phyloP scores from a whole-genome alignment of 2,797 vertebrate species.

The Bryconaethiops microstoma region DNA sequence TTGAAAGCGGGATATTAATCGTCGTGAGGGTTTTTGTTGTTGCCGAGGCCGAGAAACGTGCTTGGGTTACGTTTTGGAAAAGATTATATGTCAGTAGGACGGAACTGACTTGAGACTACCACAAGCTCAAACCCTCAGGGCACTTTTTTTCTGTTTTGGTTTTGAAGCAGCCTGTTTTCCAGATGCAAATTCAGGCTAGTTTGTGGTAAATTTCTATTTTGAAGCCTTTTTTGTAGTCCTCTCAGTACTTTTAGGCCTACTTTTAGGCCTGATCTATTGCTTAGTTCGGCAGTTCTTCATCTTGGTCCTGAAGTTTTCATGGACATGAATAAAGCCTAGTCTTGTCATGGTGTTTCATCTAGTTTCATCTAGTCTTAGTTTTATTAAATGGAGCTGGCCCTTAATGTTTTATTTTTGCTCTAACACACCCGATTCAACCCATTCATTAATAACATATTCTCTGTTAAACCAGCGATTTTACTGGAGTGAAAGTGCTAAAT shows the following conservation, averaged over 20 bases:
- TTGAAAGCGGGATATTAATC: slow-evolving; percentile 36
- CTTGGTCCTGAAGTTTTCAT: background rate
- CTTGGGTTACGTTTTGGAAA: slow-evolving; percentile 11
- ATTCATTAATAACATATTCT: no score
- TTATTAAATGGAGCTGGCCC: no score
- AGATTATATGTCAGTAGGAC: slow-evolving; percentile 23
- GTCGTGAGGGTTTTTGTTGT: slow-evolving; percentile 23
- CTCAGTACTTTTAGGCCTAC: background rate
- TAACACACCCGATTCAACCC: no score
- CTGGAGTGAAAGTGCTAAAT: no score
- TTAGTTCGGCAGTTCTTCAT: background rate
- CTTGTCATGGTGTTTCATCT: no score
- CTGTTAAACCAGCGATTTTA: no score
- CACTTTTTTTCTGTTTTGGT: background rate
- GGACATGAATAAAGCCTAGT: background rate
- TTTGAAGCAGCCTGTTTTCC: slow-evolving; percentile 9
- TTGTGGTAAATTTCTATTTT: background rate
- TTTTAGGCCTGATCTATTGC: background rate
- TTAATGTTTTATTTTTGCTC: no score
- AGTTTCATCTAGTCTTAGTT: no score
- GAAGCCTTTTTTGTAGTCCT: background rate
- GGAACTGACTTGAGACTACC: background rate
- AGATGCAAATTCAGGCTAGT: background rate
- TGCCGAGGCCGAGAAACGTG: slow-evolving; percentile 9
- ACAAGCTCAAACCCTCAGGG: background rate